phyloP scores from a whole-genome alignment of 2,113 vertebrate species.

The Nycticebus coucang region DNA sequence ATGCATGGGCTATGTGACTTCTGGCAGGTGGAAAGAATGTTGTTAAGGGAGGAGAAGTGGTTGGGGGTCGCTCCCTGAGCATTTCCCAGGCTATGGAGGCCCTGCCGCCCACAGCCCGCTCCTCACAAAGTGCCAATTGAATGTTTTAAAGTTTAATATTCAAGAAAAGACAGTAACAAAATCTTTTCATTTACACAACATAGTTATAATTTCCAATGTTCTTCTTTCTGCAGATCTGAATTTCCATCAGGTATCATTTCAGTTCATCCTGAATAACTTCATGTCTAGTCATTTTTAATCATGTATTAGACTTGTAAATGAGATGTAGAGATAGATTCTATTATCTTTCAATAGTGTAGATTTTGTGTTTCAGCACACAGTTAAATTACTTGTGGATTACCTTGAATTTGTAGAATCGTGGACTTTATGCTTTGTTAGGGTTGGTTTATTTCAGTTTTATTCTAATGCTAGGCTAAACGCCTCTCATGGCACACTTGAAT shows the following conservation, averaged over 20 bases:
- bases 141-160: constrained; percentile 27
- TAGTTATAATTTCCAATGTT: not conserved
- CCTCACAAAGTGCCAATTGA: not conserved
- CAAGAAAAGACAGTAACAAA: not conserved
- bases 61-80: too few species aligned
- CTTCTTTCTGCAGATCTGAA: not conserved
- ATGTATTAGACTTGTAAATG: not conserved
- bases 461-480: not conserved
- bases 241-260: not conserved
- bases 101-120: too few species aligned
- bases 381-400: not conserved
- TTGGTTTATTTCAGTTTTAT: constrained; percentile 11
- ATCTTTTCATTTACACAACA: not conserved
- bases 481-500: too few species aligned
- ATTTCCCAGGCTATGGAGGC: too few species aligned
- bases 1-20: too few species aligned
- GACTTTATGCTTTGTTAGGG: not conserved
- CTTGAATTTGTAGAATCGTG: not conserved
- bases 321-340: not conserved
- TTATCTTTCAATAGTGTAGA: not conserved
- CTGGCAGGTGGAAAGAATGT: too few species aligned
- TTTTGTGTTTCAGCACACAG: not conserved
- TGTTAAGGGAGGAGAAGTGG: too few species aligned
- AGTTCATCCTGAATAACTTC: not conserved
- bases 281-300: not conserved